Base-by-base conservation (phyloP, 35 echinoderm and acorn worm species). In the Lytechinus variegatus region DNA sequence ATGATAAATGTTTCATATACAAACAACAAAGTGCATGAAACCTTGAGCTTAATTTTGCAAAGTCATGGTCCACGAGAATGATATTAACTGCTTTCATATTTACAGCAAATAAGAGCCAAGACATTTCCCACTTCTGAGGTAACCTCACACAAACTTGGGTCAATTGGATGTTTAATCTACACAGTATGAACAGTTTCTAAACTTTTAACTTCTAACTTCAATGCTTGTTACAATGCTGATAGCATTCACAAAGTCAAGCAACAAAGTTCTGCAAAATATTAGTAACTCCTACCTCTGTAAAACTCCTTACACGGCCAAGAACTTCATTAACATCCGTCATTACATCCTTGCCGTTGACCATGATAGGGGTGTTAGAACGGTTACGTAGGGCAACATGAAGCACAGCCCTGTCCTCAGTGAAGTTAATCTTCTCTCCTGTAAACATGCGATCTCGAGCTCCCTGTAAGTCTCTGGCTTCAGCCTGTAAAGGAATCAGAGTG, bases 351-450 rank as follows among this genome's bases (percentile, higher is more conserved):
- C 96, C 96, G 27, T 98, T 94, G 2, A 99, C 97, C 87, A 96
- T 55, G 95, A 99, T 96, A 21, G 98, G 98, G 60, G 88, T 96
- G 89, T 99, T 99, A 28, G 97, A 98, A 52, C 98, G 94, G 95
- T 99, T 99, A 27, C 98, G 95, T 19, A 99, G 92, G 19, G 98
- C 98, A 28, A 96, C 95, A 60, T 99, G 98, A 6, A 99, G 95
- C 9, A 99, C 98, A 11, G 98, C 98, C 58, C 98, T 90, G 27
- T 97, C 86, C 91, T 99, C 98, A 0, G 98, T 99, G 66, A 99
- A 98, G 97, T 99, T 99, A 96, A 99, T 99, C 95, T 99, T 99
- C 91, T 97, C 94, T n/a, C 98, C 98, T 52, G 87, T 93, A 55
- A 99, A 99, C 97, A 99, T 97, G 33, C 87, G 91, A 21, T 99